A percentile compares a stretch with the other conserved stretches of the same genome.
Evolutionary conservation across 2,113 vertebrate species (phyloP).

Genomic region (Oceanites oceanicus): DNA sequence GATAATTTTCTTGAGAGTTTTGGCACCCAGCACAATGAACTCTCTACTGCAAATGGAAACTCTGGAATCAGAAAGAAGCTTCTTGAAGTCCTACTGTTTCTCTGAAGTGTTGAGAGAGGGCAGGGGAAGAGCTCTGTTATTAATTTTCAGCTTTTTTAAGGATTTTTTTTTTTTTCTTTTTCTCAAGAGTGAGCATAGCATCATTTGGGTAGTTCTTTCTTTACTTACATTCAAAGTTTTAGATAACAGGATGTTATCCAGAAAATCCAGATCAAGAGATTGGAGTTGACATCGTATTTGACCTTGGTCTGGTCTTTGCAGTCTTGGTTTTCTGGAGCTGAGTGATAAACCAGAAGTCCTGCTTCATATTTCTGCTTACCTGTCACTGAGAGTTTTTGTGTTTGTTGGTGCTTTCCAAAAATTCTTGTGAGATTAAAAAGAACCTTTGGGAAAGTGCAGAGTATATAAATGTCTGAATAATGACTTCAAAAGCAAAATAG

Average conservation of each 20-base stretch:
- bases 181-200: not conserved
- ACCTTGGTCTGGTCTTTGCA: not conserved
- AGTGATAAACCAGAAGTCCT: not conserved
- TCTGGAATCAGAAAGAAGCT: not conserved
- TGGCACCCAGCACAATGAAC: not conserved
- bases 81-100: not conserved
- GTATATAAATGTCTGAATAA: not conserved
- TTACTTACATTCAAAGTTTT: not conserved
- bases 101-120: not conserved
- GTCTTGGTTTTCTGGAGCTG: not conserved
- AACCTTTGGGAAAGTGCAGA: not conserved
- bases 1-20: not conserved
- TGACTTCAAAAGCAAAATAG: not conserved
- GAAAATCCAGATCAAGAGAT: not conserved
- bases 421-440: not conserved
- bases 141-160: not conserved
- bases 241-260: not conserved
- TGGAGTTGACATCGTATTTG: not conserved
- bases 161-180: no score
- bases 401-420: not conserved
- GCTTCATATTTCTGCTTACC: not conserved
- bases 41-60: not conserved
- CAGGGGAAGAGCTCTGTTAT: not conserved
- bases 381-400: not conserved
- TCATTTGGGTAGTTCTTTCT: not conserved